Percentiles rank a stretch among this genome's conserved stretches.
Conservation (phyloP, 2,888 invertebrate species). For the Liposcelis brunnea region DNA sequence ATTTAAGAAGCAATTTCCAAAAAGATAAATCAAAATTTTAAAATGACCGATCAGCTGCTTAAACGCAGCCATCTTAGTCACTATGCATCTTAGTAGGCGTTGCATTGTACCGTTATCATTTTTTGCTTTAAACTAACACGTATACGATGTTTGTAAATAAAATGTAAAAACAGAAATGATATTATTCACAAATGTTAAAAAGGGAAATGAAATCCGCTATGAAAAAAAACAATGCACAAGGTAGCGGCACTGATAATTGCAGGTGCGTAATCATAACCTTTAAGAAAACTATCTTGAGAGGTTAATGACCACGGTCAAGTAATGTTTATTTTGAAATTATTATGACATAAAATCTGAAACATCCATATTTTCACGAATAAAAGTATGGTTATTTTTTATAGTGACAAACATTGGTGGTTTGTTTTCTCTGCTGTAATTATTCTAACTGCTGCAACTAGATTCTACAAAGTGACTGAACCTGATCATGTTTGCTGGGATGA, state of each 20-base stretch:
- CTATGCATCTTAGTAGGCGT: too few relatives aligned
- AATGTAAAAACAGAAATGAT: not conserved
- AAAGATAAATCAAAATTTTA: too few relatives aligned
- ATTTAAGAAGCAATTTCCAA: too few relatives aligned
- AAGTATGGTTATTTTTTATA: too few relatives aligned
- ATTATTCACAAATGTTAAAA: conserved; percentile 1
- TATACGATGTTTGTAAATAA: too few relatives aligned
- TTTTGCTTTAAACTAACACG: too few relatives aligned
- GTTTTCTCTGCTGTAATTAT: conserved; percentile 44
- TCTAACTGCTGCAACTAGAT: conserved; percentile 57
- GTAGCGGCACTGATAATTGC: not conserved
- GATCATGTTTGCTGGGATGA: conserved; percentile 97
- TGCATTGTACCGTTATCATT: too few relatives aligned
- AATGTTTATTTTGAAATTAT: too few relatives aligned
- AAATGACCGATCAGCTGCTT: too few relatives aligned
- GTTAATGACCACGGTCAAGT: not conserved
- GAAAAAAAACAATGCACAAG: conserved; percentile 2
- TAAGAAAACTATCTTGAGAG: not conserved
- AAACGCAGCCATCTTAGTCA: too few relatives aligned
- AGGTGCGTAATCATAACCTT: not conserved
- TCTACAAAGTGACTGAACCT: conserved; percentile 79
- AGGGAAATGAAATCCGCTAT: conserved; percentile 1
- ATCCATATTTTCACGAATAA: too few relatives aligned
- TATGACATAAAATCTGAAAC: too few relatives aligned
- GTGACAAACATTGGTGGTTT: conserved; percentile 38